Base-by-base conservation (phyloP, 2,113 vertebrate species). In the Tachycineta bicolor region DNA sequence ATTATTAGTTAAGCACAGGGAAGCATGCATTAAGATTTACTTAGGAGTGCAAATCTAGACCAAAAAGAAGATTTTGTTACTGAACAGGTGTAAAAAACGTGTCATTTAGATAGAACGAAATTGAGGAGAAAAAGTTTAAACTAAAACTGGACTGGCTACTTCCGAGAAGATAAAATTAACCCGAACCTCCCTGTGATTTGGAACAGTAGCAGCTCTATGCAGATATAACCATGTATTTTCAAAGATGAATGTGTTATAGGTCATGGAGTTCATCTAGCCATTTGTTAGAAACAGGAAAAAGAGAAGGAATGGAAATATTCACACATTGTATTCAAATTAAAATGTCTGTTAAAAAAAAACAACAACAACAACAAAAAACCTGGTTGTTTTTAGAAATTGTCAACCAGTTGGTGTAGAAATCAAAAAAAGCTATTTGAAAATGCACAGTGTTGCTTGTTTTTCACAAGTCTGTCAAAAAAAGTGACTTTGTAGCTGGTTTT, bases 1-100 rank as follows among this genome's bases (percentile, higher is more conserved):
- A 91, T 97, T 97, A 96, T 90, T 97, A 97, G 95, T 89, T 93
- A 96, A 95, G 92, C 95, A 92, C 43, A 93, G 59, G 88, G 86
- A 71, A 93, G 90, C 87, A 64, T 82, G 88, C 74, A 87, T 90
- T 93, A 97, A 96, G 91, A 96, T 92, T 96, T 82, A 88, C 84
- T 96, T 94, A 92, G 58, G 55, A 96, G 79, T 83, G 63, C 88
- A 97, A 96, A 95, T 73, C 87, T 85, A 90, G 37, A 94, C 85
- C 81, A 96, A 95, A 73, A 87, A 93, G 93, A 90, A 95, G 94
- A 75, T 41, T 47, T 84, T 96, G n/a, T 69, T 68, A 92, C 41
- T 96, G 58, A 93, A 82, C 26, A 47, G 31, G 47, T 85, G 71
- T 78, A 79, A 96, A 96, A 97, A 97, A 84, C 12, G 34, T 65